phyloP scores from a whole-genome alignment of 2,113 vertebrate genomes.

The Stomatorhinus ivindoensis region DNA sequence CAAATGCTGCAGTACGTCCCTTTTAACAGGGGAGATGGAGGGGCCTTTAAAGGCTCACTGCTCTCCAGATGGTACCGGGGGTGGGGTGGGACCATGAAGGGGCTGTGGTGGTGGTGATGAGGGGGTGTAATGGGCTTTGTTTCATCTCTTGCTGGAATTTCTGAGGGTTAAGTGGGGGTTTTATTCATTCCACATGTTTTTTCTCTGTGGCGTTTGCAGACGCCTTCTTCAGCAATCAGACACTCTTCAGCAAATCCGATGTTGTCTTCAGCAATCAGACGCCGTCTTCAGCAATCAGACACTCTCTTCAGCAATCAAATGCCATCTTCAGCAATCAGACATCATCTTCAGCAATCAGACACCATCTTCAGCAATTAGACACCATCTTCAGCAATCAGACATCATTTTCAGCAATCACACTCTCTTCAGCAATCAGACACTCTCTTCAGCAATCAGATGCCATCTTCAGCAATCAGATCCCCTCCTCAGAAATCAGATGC shows the following conservation, averaged over 20 bases:
- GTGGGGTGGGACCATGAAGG: constrained; percentile 6
- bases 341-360: too few species aligned
- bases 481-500: too few species aligned
- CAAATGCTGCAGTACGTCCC: not conserved
- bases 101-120: not conserved
- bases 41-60: not conserved
- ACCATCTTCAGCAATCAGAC: too few species aligned
- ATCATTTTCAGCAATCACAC: too few species aligned
- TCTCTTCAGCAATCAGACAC: too few species aligned
- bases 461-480: too few species aligned
- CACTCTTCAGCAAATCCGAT: not conserved
- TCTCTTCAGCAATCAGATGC: not conserved
- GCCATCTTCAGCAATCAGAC: too few species aligned
- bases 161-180: not conserved
- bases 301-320: too few species aligned
- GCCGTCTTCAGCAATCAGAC: too few species aligned
- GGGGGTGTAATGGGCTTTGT: not conserved
- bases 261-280: not conserved
- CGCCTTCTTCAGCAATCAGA: not conserved
- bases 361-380: too few species aligned
- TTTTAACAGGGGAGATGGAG: not conserved
- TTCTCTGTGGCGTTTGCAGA: not conserved
- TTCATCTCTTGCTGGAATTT: not conserved
- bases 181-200: constrained; percentile 5
- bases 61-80: not conserved